phyloP scores from a whole-genome alignment of 2,797 vertebrate genomes.

The Buphagus erythrorhynchus region DNA sequence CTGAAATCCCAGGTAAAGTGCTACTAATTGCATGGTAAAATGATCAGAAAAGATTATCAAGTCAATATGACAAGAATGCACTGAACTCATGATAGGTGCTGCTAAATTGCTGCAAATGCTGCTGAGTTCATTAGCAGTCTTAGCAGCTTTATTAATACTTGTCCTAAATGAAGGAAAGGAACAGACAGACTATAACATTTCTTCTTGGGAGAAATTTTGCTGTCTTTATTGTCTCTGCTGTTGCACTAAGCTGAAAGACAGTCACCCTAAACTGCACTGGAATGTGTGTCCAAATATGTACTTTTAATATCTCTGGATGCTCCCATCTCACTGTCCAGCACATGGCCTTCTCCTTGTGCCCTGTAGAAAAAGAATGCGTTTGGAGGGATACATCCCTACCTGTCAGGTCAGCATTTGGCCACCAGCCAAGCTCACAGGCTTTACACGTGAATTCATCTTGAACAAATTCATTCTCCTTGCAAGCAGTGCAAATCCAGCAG shows the following conservation, averaged over 20 bases:
- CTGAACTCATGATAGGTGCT: background rate
- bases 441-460: slow-evolving; percentile 99
- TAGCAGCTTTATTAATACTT: background rate
- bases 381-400: slow-evolving; percentile 75
- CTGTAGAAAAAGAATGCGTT: background rate
- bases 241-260: background rate
- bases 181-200: background rate
- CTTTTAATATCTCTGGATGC: background rate
- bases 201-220: background rate
- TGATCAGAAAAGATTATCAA: background rate
- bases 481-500: slow-evolving; percentile 99
- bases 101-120: background rate
- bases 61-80: background rate
- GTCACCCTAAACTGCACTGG: background rate
- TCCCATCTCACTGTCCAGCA: background rate
- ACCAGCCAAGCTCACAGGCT: slow-evolving; percentile 96
- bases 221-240: background rate
- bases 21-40: background rate
- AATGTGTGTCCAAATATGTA: background rate
- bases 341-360: background rate
- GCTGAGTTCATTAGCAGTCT: background rate
- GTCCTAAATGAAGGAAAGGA: background rate
- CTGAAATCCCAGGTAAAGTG: background rate
- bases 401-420: slow-evolving; percentile 90
- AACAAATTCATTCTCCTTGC: slow-evolving; percentile 96